phyloP scores from a whole-genome alignment of 2,113 vertebrate genomes.

The Lepidiolamprologus cunningtoni region DNA sequence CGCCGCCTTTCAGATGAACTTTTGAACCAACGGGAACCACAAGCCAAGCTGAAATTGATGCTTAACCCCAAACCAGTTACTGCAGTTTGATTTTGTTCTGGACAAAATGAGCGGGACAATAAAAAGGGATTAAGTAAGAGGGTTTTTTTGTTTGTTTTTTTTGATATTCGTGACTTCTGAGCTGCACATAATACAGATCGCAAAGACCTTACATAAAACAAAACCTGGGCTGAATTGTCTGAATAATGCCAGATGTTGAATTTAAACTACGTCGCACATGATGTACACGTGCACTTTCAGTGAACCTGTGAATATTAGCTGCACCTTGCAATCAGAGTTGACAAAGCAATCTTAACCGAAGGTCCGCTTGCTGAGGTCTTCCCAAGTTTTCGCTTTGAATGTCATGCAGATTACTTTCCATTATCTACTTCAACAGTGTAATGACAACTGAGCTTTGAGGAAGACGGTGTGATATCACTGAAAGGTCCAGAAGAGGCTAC shows the following conservation, averaged over 20 bases:
- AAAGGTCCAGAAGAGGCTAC: background rate
- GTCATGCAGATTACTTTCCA: background rate
- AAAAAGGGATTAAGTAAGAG: background rate
- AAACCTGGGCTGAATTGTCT: background rate
- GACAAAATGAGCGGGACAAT: background rate
- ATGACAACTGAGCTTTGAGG: background rate
- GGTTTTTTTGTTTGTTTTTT: background rate
- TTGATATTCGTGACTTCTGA: background rate
- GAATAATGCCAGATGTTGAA: background rate
- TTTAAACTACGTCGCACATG: background rate
- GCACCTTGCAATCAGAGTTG: background rate
- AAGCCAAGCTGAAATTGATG: background rate
- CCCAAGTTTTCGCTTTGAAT: background rate
- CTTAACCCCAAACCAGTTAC: background rate
- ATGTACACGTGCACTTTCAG: background rate
- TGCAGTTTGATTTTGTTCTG: background rate
- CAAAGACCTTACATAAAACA: background rate
- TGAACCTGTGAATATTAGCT: background rate
- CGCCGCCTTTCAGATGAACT: background rate
- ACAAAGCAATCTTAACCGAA: background rate
- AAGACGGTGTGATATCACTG: background rate
- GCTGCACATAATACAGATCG: background rate
- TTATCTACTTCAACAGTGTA: background rate
- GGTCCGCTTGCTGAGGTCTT: background rate
- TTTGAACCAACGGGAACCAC: conserved; percentile 22